Evolutionary conservation across 2,888 invertebrate genomes (phyloP).

Genomic region (Aleiodes leptofemur): DNA sequence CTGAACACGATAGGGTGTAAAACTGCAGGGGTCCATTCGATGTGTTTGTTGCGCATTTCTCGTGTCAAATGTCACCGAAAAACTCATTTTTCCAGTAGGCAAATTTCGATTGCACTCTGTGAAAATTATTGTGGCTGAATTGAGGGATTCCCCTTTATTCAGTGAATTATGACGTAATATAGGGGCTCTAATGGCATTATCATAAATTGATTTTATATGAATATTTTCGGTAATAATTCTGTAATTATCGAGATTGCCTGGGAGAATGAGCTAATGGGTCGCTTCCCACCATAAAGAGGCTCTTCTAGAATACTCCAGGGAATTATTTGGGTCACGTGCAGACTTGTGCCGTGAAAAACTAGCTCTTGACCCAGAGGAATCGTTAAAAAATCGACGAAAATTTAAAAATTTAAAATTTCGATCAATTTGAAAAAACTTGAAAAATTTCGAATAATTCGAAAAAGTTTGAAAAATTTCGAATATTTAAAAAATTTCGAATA

Average conservation of each 20-base stretch:
- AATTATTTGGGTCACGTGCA: slow-evolving; percentile 27
- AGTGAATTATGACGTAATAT: slow-evolving; percentile 46
- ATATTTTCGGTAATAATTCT: slow-evolving; percentile 19
- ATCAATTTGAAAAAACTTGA: no score
- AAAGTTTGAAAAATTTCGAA: no score
- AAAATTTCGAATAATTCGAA: no score
- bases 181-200: slow-evolving; percentile 19
- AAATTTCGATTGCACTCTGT: slow-evolving; percentile 35
- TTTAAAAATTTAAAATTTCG: no score
- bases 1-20: slow-evolving; percentile 59
- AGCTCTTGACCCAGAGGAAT: slow-evolving; percentile 5
- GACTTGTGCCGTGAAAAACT: neutral
- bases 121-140: slow-evolving; percentile 41
- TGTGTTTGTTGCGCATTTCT: slow-evolving; percentile 48
- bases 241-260: slow-evolving; percentile 10
- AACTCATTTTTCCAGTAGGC: slow-evolving; percentile 8
- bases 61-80: neutral
- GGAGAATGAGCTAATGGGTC: neutral
- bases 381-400: neutral
- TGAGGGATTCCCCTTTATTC: slow-evolving; percentile 18
- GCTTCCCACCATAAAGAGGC: slow-evolving; percentile 12
- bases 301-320: slow-evolving; percentile 4
- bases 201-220: slow-evolving; percentile 18
- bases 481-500: no score
- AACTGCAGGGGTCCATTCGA: slow-evolving; percentile 48